Evolutionary conservation across 35 echinoderm and acorn worm genomes (phyloP), one percentile per base, ranked within the genome.

Genomic region (Strongylocentrotus purpuratus): DNA sequence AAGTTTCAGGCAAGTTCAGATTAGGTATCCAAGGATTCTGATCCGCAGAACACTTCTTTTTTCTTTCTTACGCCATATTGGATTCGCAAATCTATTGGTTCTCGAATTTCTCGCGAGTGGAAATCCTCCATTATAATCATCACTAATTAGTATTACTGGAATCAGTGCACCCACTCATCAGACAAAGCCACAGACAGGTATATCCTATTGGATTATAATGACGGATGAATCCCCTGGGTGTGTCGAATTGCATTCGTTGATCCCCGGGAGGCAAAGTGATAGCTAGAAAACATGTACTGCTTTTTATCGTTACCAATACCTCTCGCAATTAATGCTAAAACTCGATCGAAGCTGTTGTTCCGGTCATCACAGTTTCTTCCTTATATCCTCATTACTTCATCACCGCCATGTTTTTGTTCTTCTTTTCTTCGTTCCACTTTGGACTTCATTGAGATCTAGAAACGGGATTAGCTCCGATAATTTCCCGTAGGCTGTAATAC

Each of bases 111-210:
- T 7, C 65, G 65, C 22, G 20, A 78, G 65, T 78, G 65, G 65
- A 78, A 78, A 78, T 78, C 65, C 65, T 78, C 65, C 65, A 78
- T 78, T 78, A 78, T 78, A 78, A 78, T 78, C 65, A 78, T 18
- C 5, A 78, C 65, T 78, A 78, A 78, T 78, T 78, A 78, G 65
- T 78, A 78, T 28, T n/a, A 18, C 17, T 78, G 65, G 65, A 78
- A 78, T 78, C 22, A 15, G 65, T 28, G 65, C 22, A n/a, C 65
- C 65, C 20, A 78, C 65, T 78, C 28, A 78, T 8, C 65, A 78
- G 65, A 78, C 65, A 78, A 78, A 28, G 28, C 65, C 65, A 78
- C 3, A n/a, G 65, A 22, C 18, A 8, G 65, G 65, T n/a, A n/a
- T 78, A 22, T n/a, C 65, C 65, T 78, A 5, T 2, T 22, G n/a